These are phyloP conservation scores for Odontomyia ornata DNA, from an alignment of 2,888 invertebrate species.

Conservation along the genomic window DNA sequence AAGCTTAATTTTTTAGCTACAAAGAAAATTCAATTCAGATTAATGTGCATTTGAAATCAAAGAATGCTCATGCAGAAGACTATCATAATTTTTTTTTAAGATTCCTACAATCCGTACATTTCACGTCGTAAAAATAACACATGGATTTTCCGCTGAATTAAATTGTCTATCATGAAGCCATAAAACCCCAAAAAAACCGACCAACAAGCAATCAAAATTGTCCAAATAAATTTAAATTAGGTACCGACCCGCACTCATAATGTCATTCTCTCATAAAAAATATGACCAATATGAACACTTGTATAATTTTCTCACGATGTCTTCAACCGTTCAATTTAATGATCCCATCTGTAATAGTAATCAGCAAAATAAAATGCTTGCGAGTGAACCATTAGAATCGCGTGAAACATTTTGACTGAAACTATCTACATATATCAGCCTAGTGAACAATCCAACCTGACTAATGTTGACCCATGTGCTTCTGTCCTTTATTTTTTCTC, in stretches of 20 bases:
- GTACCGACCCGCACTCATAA: background rate
- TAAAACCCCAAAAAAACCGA: no score
- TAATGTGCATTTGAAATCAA: no score
- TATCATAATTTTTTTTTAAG: no score
- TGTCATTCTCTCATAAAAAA: conserved; percentile 11
- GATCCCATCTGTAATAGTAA: conserved; percentile 15
- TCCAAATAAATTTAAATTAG: conserved; percentile 2
- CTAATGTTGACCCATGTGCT: conserved; percentile 6
- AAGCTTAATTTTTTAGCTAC: no score
- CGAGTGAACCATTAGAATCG: conserved; percentile 19
- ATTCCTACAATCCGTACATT: no score
- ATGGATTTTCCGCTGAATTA: no score
- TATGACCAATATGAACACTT: background rate
- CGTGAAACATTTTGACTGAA: conserved; percentile 30
- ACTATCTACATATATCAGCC: conserved; percentile 11
- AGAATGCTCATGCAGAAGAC: no score
- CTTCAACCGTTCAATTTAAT: conserved; percentile 12
- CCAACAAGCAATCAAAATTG: no score
- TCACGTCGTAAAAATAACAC: no score
- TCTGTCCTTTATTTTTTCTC: background rate
- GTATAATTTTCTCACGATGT: conserved; percentile 28
- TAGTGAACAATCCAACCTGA: background rate
- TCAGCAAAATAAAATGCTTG: conserved; percentile 19
- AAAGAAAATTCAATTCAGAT: no score
- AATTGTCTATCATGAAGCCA: no score